Percentiles rank a stretch among this genome's conserved stretches.
These are phyloP conservation scores for Maniola hyperantus DNA, from an alignment of 2,888 invertebrate species.

Conservation along the genomic window DNA sequence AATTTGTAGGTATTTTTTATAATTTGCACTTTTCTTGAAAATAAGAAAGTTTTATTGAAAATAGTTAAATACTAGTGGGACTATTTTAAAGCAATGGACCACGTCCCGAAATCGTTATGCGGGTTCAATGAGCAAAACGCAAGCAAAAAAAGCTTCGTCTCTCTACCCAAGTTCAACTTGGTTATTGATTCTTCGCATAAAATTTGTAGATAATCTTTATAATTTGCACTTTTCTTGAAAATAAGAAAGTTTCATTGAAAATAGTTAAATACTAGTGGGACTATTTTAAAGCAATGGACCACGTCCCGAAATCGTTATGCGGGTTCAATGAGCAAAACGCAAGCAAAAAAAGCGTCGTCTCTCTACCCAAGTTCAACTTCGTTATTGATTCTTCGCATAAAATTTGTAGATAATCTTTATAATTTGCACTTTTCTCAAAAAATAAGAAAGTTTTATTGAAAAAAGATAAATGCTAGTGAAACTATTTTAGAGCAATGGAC, in stretches of 20 bases:
- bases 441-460: constrained; percentile 5
- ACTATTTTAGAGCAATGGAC: constrained; percentile 30
- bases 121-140: constrained; percentile 51
- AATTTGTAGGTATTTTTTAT: background rate
- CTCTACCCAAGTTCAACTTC: too few species aligned
- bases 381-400: too few species aligned
- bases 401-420: background rate
- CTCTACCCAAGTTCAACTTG: too few species aligned
- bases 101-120: constrained; percentile 37
- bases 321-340: constrained; percentile 51
- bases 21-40: background rate
- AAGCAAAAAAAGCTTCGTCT: constrained; percentile 64
- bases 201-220: background rate
- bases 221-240: background rate
- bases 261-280: constrained; percentile 18
- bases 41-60: constrained; percentile 5
- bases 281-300: constrained; percentile 30
- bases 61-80: constrained; percentile 18
- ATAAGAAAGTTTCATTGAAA: constrained; percentile 4
- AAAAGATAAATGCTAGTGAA: constrained; percentile 15
- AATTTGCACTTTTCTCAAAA: background rate
- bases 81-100: constrained; percentile 30
- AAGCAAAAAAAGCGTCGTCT: constrained; percentile 64
- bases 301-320: constrained; percentile 37
- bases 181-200: background rate